Evolutionary conservation across 2,113 vertebrate genomes (phyloP).

Genomic region (Ammodramus savannarum): DNA sequence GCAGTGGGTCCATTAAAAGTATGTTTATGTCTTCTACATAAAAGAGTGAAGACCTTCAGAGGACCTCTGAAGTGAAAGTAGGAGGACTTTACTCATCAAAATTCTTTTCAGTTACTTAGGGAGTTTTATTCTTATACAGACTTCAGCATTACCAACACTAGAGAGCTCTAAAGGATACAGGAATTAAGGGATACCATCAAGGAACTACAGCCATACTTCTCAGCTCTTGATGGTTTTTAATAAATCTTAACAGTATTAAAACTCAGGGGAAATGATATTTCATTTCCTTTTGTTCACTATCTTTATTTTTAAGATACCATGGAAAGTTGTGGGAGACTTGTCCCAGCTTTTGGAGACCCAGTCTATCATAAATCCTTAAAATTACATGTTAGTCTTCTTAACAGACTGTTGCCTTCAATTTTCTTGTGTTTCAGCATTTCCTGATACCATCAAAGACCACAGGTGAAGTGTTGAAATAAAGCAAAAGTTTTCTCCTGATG

Average conservation of each 20-base stretch:
- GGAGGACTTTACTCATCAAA: neutral
- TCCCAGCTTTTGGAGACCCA: neutral
- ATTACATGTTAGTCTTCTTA: neutral
- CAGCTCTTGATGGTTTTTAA: neutral
- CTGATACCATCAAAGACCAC: neutral
- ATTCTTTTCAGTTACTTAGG: neutral
- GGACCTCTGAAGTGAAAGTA: neutral
- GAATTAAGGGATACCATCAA: neutral
- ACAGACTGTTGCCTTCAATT: neutral
- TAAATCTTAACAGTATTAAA: neutral
- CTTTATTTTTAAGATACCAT: neutral
- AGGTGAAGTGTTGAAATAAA: neutral
- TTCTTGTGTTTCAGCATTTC: neutral
- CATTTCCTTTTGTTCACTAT: neutral
- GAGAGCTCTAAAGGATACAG: neutral
- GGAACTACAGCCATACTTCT: neutral
- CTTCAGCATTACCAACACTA: neutral
- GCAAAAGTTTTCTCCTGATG: neutral
- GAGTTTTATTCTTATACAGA: neutral
- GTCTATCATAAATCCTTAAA: neutral
- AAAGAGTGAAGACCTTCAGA: neutral
- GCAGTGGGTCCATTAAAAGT: neutral
- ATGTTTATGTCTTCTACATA: neutral
- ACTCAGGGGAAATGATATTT: neutral
- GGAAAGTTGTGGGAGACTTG: neutral